A percentile compares a stretch with the other conserved stretches of the same genome.
phyloP scores from a whole-genome alignment of 1,140 invertebrate genomes.

The Melitaea cinxia region DNA sequence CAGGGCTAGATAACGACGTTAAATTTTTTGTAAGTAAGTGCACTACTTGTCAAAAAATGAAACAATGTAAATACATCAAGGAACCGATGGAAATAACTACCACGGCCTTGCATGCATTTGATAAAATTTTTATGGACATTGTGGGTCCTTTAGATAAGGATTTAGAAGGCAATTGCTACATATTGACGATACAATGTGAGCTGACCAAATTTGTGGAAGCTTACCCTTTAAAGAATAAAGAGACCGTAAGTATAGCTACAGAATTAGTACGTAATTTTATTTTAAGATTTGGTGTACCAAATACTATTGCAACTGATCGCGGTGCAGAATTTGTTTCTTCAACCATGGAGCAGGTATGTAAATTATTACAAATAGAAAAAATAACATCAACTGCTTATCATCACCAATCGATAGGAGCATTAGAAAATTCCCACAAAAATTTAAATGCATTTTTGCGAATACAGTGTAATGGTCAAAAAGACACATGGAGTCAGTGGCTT shows the following conservation, averaged over 20 bases:
- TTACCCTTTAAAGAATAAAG: constrained; percentile 8
- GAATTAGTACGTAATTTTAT: constrained; percentile 18
- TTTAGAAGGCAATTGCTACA: constrained; percentile 9
- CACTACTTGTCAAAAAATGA: constrained; percentile 6
- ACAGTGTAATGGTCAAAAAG: constrained; percentile 28
- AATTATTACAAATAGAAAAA: constrained; percentile 35
- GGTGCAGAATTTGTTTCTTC: constrained; percentile 16
- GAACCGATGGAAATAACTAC: constrained; percentile 18
- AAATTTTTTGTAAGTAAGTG: constrained; percentile 1
- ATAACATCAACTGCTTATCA: constrained; percentile 38
- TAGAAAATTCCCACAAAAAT: constrained; percentile 41
- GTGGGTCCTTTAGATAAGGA: constrained; percentile 27
- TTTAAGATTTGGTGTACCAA: constrained; percentile 21
- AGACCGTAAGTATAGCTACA: constrained; percentile 2
- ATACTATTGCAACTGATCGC: constrained; percentile 12
- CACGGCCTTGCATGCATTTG: constrained; percentile 15
- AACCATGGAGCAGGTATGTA: constrained; percentile 34
- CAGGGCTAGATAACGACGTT: constrained; percentile 15
- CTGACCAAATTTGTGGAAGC: constrained; percentile 19
- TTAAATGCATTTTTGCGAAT: constrained; percentile 36
- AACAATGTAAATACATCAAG: constrained; percentile 11
- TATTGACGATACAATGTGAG: constrained; percentile 23
- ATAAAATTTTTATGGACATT: constrained; percentile 30
- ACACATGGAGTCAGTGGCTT: constrained; percentile 3
- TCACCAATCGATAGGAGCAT: constrained; percentile 35